Evolutionary conservation across 2,888 invertebrate genomes (phyloP).

Genomic region (Gryllus longicercus): DNA sequence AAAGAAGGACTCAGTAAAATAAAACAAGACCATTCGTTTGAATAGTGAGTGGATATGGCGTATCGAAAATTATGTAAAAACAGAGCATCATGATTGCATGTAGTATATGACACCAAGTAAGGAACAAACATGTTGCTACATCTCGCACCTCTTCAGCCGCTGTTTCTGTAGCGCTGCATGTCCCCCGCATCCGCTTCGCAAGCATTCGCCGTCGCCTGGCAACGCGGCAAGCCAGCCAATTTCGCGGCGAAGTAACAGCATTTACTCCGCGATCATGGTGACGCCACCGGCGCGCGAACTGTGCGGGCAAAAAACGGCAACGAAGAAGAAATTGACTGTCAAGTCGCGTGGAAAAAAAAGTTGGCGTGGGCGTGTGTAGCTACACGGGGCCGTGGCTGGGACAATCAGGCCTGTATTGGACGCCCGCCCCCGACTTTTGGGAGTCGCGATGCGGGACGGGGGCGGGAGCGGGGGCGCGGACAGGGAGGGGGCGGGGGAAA

Average conservation of each 20-base stretch:
- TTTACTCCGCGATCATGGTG: slow-evolving; percentile 4
- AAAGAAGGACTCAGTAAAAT: no score
- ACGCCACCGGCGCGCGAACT: neutral
- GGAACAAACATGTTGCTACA: no score
- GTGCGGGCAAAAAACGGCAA: neutral
- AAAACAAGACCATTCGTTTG: no score
- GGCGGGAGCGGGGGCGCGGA: neutral
- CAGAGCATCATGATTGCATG: no score
- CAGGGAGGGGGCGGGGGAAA: neutral
- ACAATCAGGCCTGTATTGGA: neutral
- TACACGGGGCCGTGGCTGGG: neutral
- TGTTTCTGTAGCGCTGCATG: no score
- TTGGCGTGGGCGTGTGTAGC: neutral
- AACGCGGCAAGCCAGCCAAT: neutral
- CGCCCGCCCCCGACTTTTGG: neutral
- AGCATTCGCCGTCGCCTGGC: no score
- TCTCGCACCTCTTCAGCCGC: no score
- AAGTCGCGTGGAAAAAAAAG: slow-evolving; percentile 6
- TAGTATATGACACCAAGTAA: no score
- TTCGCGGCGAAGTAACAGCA: slow-evolving; percentile 5
- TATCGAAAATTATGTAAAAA: no score
- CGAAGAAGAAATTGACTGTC: slow-evolving; percentile 17
- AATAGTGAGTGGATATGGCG: no score
- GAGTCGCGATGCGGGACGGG: neutral
- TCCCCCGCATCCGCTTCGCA: no score